phyloP scores from a whole-genome alignment of 2,888 invertebrate genomes.

The Melinaea marsaeus region DNA sequence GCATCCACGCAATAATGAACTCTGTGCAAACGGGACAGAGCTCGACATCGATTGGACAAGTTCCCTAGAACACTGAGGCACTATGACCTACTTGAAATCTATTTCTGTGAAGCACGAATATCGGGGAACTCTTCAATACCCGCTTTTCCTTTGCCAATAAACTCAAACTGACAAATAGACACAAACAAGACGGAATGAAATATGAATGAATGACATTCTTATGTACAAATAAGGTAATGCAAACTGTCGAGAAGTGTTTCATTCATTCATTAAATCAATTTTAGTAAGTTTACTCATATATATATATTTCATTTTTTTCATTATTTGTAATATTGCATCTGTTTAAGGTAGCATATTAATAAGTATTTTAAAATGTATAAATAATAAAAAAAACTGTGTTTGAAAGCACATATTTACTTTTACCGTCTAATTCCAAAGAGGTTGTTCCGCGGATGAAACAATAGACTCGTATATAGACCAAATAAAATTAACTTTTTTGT shows the following conservation, averaged over 20 bases:
- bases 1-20: slow-evolving; percentile 9
- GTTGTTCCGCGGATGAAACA: too few species aligned
- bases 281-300: too few species aligned
- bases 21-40: slow-evolving; percentile 1
- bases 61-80: slow-evolving; percentile 18
- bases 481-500: too few species aligned
- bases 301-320: too few species aligned
- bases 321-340: too few species aligned
- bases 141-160: slow-evolving; percentile 22
- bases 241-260: neutral
- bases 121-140: slow-evolving; percentile 20
- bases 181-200: slow-evolving; percentile 2
- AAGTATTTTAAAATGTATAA: too few species aligned
- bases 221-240: neutral
- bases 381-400: too few species aligned
- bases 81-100: slow-evolving; percentile 35
- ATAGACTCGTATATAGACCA: too few species aligned
- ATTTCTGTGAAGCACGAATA: slow-evolving; percentile 28
- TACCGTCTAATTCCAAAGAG: too few species aligned
- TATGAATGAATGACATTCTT: neutral
- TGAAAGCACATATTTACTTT: too few species aligned
- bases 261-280: too few species aligned
- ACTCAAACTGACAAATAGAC: slow-evolving; percentile 7
- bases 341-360: too few species aligned
- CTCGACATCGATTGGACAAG: slow-evolving; percentile 15